These are phyloP conservation scores for Maccullochella peelii DNA, from an alignment of 2,113 vertebrate species.

Conservation along the genomic window DNA sequence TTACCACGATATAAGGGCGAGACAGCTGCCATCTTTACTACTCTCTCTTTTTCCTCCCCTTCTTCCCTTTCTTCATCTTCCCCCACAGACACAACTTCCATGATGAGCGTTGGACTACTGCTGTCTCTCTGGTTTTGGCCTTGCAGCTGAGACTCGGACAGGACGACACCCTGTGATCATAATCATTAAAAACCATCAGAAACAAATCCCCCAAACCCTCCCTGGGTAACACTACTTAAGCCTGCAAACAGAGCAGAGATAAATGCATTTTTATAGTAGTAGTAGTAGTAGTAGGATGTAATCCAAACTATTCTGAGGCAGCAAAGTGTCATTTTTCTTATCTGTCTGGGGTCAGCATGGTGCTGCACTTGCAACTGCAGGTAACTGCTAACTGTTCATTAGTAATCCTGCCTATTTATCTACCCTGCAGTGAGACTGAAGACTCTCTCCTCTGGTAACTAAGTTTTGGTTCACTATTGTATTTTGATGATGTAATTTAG, in stretches of 20 bases:
- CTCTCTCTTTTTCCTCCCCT: constrained; percentile 48
- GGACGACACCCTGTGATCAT: constrained; percentile 43
- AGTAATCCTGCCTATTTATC: background rate
- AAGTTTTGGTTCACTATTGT: background rate
- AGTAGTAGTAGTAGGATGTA: background rate
- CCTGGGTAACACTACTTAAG: background rate
- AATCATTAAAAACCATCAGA: constrained; percentile 40
- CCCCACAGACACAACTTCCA: constrained; percentile 64
- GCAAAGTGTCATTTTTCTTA: background rate
- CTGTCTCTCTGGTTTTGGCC: constrained; percentile 51
- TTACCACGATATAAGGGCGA: constrained; percentile 53
- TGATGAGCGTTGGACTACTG: constrained; percentile 65
- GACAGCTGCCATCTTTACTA: constrained; percentile 29
- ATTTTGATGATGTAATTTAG: background rate
- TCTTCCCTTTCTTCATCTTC: constrained; percentile 60
- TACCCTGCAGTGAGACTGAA: background rate
- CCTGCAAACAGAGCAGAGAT: background rate
- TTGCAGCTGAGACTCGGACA: constrained; percentile 46
- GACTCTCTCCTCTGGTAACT: background rate
- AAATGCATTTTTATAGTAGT: background rate
- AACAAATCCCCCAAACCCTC: background rate
- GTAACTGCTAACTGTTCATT: background rate
- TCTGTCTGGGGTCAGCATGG: background rate
- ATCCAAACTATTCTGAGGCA: background rate
- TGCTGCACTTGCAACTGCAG: background rate